Base-by-base conservation (phyloP, 2,797 vertebrate species). In the Tolypeutes matacus region DNA sequence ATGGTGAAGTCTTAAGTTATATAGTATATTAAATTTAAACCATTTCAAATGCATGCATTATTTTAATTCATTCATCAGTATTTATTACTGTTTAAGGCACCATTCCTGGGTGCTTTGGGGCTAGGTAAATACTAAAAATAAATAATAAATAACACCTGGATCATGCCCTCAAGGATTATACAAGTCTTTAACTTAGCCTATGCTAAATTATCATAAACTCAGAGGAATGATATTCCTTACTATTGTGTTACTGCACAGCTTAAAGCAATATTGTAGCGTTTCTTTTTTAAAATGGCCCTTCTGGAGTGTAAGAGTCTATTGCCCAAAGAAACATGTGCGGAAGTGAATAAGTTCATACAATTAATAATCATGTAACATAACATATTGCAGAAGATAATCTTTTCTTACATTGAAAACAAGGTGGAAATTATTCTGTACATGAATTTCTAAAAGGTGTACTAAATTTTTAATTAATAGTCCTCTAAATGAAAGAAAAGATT, bases 51-150 rank as follows among this genome's bases (percentile, higher is more conserved):
- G 34, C 23, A 46, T 64, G 56, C 29, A 72, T 67, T 88, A 5
- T 95, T 95, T 95, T 85, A 78, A 81, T 88, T 90, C 53, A 31
- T 76, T 83, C 51, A 64, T 88, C 56, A 83, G 4, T 85, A 49
- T 95, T 92, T 80, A 90, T 25, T 46, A 36, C 70, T 92, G 27
- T 80, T 86, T 89, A 90, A 91, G 17, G 56, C 18, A 85, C 31
- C 75, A 29, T 75, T 20, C 8, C 15, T 83, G 51, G 46, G 67
- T 96, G 25, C 83, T 73, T 85, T n/a, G 36, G 81, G 36, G 5
- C 46, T 58, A 85, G 42, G 9, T 0, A 77, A 18, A 46, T 42
- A 92, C 93, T 83, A 11, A 82, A 86, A 89, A 88, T 80, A 86
- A 91, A 89, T 39, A 21, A 72, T 76, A 93, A 89, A 77, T 84